These are phyloP conservation scores for Serrognathus titanus DNA, from an alignment of 2,888 invertebrate species.

Conservation along the genomic window DNA sequence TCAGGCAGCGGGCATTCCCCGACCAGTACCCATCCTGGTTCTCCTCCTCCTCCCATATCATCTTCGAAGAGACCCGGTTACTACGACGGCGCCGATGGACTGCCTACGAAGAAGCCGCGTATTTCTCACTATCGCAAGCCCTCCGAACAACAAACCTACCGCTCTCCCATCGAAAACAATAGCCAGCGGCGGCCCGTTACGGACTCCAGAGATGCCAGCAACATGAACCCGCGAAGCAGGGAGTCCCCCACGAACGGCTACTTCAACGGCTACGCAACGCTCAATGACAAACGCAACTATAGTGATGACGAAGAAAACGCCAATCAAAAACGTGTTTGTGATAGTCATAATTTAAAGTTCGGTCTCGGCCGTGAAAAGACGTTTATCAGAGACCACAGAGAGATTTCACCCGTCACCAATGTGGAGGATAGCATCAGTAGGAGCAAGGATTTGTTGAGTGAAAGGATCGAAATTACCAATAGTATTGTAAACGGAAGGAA, in stretches of 20 bases:
- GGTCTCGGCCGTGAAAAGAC: constrained; percentile 18
- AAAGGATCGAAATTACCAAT: neutral
- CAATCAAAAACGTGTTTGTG: constrained; percentile 38
- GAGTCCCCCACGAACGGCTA: constrained; percentile 27
- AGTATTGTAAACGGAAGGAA: constrained; percentile 9
- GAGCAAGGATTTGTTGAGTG: neutral
- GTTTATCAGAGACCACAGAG: neutral
- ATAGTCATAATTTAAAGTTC: constrained; percentile 44
- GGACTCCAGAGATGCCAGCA: constrained; percentile 49
- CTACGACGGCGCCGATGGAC: constrained; percentile 58
- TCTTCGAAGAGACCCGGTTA: constrained; percentile 60
- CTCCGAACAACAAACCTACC: constrained; percentile 41
- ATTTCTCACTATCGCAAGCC: constrained; percentile 79
- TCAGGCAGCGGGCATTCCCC: constrained; percentile 77
- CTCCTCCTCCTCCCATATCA: constrained; percentile 57
- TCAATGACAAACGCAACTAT: constrained; percentile 36
- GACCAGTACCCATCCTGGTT: constrained; percentile 68
- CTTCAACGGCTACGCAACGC: constrained; percentile 35
- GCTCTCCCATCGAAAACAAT: constrained; percentile 49
- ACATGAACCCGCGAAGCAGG: constrained; percentile 51
- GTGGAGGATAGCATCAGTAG: neutral
- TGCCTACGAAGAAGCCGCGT: constrained; percentile 73
- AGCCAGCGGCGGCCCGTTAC: constrained; percentile 45
- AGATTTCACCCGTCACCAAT: neutral
- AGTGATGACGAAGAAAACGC: constrained; percentile 38